Evolutionary conservation across 2,113 vertebrate species (phyloP), one percentile per base, ranked within the genome.

Genomic region (Macrotus californicus): DNA sequence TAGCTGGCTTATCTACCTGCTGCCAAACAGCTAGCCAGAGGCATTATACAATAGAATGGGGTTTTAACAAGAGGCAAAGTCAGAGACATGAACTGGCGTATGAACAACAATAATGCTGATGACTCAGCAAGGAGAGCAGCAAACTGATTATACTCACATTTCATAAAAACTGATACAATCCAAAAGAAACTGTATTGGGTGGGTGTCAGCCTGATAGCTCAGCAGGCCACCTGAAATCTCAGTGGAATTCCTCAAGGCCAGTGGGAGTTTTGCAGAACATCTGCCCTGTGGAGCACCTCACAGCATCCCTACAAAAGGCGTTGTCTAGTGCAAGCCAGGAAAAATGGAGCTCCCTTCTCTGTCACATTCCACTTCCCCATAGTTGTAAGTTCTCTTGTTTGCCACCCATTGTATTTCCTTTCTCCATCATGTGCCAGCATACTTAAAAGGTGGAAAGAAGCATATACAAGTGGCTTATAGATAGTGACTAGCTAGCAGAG

Each of bases 161-260:
- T 97, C 97, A 98, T 95, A 96, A 98, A 97, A 98, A 97, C 96
- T 89, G 96, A 97, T 98, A 97, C 75, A 94, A 98, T 98, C 97
- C 97, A 95, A 97, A 96, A 97, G 96, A 97, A 98, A 96, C 93
- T 86, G 96, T 98, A 97, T 87, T 79, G 64, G 85, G 84, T 95
- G 97, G 96, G 94, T 97, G 97, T 97, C 97, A 97, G 95, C 95
- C 88, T 0, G 46, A 72, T 70, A 96, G 96, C 94, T 95, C 92
- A 96, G 39, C 31, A 61, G 73, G 48, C 64, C 34, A 69, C 22
- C 52, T 67, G 36, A n/a, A 41, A 13, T 93, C 73, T 61, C 59
- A 21, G 67, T 19, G 7, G 87, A 92, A 13, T 5, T 52, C 9
- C 52, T 79, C 34, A 29, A 93, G 39, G 18, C 26, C 50, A 48